Conservation (phyloP, 2,797 vertebrate species). For the Muscicapa comitata region DNA sequence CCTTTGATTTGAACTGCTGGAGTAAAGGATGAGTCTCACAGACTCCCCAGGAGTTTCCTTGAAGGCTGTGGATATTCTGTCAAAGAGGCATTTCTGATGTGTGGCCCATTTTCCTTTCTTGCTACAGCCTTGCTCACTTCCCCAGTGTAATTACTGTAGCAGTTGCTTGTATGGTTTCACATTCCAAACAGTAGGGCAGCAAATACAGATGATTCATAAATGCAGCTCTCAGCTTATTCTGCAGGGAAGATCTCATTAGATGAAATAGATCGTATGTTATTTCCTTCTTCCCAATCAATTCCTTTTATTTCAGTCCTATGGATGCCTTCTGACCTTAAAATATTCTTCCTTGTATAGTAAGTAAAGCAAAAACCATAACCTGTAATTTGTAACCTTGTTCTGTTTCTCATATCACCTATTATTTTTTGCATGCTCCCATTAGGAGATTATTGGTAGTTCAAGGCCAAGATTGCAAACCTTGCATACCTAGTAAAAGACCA, state of each 20-base stretch:
- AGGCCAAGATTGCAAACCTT: neutral
- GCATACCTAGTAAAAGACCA: neutral
- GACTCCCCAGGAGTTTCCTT: neutral
- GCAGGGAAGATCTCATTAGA: neutral
- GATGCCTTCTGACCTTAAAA: slow-evolving; percentile 51
- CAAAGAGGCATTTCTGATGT: neutral
- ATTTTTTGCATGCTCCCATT: neutral
- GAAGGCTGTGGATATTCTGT: neutral
- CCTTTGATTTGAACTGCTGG: neutral
- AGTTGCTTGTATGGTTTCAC: neutral
- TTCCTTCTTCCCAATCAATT: slow-evolving; percentile 47
- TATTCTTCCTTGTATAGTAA: neutral
- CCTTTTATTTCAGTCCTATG: slow-evolving; percentile 27
- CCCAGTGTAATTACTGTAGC: neutral
- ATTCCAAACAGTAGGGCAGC: neutral
- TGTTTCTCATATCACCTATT: neutral
- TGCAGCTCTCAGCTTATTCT: slow-evolving; percentile 4
- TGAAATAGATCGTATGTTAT: slow-evolving; percentile 14
- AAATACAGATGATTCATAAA: slow-evolving; percentile 47
- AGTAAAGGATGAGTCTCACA: neutral
- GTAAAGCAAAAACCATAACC: slow-evolving; percentile 39
- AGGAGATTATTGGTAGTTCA: slow-evolving; percentile 20
- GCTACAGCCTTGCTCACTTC: slow-evolving; percentile 1
- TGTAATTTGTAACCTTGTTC: slow-evolving; percentile 30
- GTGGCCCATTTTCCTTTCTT: neutral